phyloP scores from a whole-genome alignment of 2,113 vertebrate species.

The Rhodinocichla rosea region DNA sequence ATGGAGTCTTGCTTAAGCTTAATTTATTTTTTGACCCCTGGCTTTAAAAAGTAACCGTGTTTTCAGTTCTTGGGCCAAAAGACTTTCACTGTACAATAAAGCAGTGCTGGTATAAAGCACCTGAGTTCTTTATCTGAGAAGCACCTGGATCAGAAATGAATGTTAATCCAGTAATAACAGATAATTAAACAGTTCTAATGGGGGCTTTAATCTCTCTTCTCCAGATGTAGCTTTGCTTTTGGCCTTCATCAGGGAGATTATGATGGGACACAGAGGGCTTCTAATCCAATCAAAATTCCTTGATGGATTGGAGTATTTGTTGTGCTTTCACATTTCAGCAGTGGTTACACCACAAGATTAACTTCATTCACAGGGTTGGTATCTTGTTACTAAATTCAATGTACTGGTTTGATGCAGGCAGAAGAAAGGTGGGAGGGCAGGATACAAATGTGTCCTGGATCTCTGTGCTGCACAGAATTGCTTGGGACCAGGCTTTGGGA shows the following conservation, averaged over 20 bases:
- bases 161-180: constrained; percentile 18
- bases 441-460: not conserved
- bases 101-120: not conserved
- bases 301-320: not conserved
- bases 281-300: constrained; percentile 36
- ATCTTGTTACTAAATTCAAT: not conserved
- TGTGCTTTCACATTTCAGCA: not conserved
- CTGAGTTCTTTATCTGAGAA: not conserved
- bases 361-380: not conserved
- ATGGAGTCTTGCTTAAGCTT: not conserved
- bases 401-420: not conserved
- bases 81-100: not conserved
- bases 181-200: constrained; percentile 23
- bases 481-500: not conserved
- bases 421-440: not conserved
- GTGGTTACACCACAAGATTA: not conserved
- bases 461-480: not conserved
- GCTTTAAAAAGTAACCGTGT: not conserved
- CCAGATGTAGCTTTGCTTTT: not conserved
- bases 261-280: not conserved
- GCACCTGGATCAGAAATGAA: constrained; percentile 30
- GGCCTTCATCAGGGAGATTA: constrained; percentile 7
- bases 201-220: constrained; percentile 4
- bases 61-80: not conserved
- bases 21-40: not conserved